These are phyloP conservation scores for Lepidocolaptes lacrymiger DNA, from an alignment of 2,797 vertebrate genomes.

Conservation along the genomic window DNA sequence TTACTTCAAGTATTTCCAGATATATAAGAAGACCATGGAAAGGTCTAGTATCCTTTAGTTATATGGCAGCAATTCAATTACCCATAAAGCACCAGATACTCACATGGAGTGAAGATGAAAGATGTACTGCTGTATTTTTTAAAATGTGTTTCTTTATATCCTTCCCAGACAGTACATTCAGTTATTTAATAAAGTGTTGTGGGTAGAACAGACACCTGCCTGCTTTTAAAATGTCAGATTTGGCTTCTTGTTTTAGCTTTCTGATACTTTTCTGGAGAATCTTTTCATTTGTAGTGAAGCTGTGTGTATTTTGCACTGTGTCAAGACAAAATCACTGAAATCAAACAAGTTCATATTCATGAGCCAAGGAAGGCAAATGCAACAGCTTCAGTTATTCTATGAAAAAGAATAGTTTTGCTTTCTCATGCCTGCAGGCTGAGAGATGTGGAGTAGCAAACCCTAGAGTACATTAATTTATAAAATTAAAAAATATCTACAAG, in stretches of 20 bases:
- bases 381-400: neutral
- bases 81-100: neutral
- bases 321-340: neutral
- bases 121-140: neutral
- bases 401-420: neutral
- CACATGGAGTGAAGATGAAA: neutral
- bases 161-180: neutral
- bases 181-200: neutral
- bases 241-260: neutral
- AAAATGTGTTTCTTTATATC: neutral
- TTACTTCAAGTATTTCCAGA: neutral
- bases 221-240: neutral
- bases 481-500: neutral
- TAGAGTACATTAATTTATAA: neutral
- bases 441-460: neutral
- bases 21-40: neutral
- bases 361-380: neutral
- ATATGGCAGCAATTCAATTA: neutral
- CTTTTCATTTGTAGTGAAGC: neutral
- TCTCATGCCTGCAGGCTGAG: neutral
- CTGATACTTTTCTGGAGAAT: neutral
- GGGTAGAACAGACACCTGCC: neutral
- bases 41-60: neutral
- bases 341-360: neutral
- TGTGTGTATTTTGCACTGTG: neutral